phyloP scores from a whole-genome alignment of 1,140 invertebrate genomes.

The Anastrepha obliqua region DNA sequence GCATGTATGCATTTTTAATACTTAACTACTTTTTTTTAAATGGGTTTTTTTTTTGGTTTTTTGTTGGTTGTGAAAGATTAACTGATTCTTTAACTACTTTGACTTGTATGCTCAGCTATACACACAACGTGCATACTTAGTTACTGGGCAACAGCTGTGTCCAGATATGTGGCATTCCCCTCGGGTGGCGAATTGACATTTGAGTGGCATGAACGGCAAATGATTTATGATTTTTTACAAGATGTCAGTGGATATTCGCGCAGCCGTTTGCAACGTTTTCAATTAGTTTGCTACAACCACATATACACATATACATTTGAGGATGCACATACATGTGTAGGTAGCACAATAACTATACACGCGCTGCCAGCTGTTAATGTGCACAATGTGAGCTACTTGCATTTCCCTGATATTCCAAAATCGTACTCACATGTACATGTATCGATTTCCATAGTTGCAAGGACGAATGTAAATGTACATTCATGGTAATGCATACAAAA shows the following conservation, averaged over 20 bases:
- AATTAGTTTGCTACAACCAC: slow-evolving; percentile 1
- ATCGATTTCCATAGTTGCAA: not conserved
- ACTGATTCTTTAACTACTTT: not conserved
- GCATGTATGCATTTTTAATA: not conserved
- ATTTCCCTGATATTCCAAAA: not conserved
- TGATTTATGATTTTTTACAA: slow-evolving; percentile 51
- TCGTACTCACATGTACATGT: not conserved
- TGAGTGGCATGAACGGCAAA: slow-evolving; percentile 8
- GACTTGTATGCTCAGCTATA: not conserved
- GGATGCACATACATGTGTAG: not conserved
- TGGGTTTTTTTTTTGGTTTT: not conserved
- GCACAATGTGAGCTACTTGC: not conserved
- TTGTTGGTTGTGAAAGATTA: not conserved
- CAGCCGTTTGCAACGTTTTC: slow-evolving; percentile 24
- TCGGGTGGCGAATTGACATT: not conserved
- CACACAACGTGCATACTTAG: not conserved
- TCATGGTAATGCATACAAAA: not conserved
- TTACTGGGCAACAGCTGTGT: not conserved
- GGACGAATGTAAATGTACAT: too few relatives aligned
- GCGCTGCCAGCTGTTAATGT: not conserved
- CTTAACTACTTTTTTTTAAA: not conserved
- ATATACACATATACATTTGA: not conserved
- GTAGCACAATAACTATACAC: not conserved
- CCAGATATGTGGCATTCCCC: not conserved
- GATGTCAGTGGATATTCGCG: slow-evolving; percentile 28